Percentiles rank a stretch among this genome's conserved stretches.
Conservation (phyloP, 2,888 invertebrate species). For the Lumbricus terrestris region DNA sequence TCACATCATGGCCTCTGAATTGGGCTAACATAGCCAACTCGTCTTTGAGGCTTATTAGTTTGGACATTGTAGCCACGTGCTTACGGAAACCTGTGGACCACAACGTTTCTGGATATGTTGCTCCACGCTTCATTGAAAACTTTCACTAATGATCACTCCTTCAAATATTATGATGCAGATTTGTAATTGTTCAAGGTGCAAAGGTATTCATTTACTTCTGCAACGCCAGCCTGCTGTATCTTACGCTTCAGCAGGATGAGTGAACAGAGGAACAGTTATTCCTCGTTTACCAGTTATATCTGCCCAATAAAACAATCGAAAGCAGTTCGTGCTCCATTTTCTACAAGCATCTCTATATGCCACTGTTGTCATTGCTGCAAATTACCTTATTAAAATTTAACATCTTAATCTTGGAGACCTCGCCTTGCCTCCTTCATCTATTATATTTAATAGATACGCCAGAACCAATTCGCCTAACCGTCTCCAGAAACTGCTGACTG, state of each 20-base stretch:
- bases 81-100: slow-evolving; percentile 31
- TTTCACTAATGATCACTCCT: slow-evolving; percentile 8
- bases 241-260: not conserved
- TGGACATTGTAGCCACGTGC: slow-evolving; percentile 33
- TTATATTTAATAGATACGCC: not conserved
- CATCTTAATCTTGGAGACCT: slow-evolving; percentile 4
- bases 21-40: slow-evolving; percentile 31
- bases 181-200: not conserved
- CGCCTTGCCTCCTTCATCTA: not conserved
- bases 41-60: slow-evolving; percentile 32
- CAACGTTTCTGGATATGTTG: slow-evolving; percentile 24
- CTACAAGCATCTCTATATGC: not conserved
- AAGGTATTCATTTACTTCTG: not conserved
- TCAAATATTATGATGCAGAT: not conserved
- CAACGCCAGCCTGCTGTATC: not conserved
- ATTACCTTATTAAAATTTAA: not conserved
- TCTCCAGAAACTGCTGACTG: not conserved
- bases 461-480: not conserved
- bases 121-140: slow-evolving; percentile 3
- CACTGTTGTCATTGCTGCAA: not conserved
- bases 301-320: not conserved
- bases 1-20: slow-evolving; percentile 33
- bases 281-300: slow-evolving; percentile 9
- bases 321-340: not conserved
- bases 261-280: not conserved